Conservation (phyloP, 2,888 invertebrate genomes). For the Lochmaea crataegi region DNA sequence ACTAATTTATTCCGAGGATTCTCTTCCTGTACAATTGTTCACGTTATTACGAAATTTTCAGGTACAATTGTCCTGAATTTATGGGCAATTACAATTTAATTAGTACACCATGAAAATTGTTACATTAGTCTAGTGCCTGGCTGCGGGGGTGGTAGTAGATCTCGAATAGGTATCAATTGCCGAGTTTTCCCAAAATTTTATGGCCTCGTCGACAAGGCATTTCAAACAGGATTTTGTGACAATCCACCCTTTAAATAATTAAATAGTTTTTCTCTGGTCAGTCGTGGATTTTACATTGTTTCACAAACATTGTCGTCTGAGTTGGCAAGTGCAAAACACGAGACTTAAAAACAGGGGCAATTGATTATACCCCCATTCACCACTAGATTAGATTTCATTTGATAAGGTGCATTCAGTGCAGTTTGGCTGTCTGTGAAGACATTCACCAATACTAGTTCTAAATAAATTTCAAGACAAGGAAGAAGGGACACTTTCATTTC, state of each 20-base stretch:
- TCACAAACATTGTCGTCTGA: background rate
- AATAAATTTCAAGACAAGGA: too few species aligned
- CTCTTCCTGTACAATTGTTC: slow-evolving; percentile 27
- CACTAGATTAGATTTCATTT: too few species aligned
- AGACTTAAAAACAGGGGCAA: too few species aligned
- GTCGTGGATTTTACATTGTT: background rate
- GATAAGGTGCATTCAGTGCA: too few species aligned
- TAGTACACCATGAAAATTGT: slow-evolving; percentile 37
- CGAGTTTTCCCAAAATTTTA: slow-evolving; percentile 32
- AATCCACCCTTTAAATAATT: background rate
- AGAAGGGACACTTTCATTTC: too few species aligned
- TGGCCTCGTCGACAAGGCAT: slow-evolving; percentile 22
- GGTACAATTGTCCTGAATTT: slow-evolving; percentile 41
- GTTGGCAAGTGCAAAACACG: too few species aligned
- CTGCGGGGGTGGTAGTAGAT: slow-evolving; percentile 22
- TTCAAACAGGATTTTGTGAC: slow-evolving; percentile 24
- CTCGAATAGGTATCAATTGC: slow-evolving; percentile 36
- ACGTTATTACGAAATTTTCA: slow-evolving; percentile 40
- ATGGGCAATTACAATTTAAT: slow-evolving; percentile 43
- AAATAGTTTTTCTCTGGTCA: slow-evolving; percentile 3
- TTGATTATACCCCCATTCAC: too few species aligned
- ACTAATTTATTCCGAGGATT: slow-evolving; percentile 39
- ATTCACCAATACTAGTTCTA: too few species aligned
- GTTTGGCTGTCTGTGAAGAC: too few species aligned
- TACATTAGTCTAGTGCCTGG: slow-evolving; percentile 21